Evolutionary conservation across 2,888 invertebrate genomes (phyloP), one percentile per base, ranked within the genome.

Genomic region (Lysandra bellargus): DNA sequence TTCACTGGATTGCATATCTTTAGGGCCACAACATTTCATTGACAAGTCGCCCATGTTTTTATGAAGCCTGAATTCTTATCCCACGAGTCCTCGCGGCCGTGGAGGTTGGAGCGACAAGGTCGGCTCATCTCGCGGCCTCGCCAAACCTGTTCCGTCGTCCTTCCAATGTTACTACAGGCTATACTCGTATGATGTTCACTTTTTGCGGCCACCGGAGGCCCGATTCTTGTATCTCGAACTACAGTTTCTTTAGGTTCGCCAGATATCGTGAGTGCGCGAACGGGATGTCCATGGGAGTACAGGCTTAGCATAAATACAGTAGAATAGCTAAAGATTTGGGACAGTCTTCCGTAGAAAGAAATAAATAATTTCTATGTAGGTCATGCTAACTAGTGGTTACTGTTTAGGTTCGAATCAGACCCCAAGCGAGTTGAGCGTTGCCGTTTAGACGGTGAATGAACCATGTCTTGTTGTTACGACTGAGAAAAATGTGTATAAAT

Each of bases 131-230:
- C 74, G 17, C 40, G 74, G 44, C n/a, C 74, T 74, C 74, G 74
- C n/a, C n/a, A 44, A 74, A 74, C 74, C 44, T n/a, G 73, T 74
- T 74, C 73, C 73, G 44, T 74, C 73, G 73, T 74, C 73, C 73
- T 74, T 74, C 73, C 73, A 44, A 74, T n/a, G 44, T 74, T 23
- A 74, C 73, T 76, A 33, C 12, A 12, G 61, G 30, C 57, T 79
- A 78, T 40, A 23, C 53, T 9, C 44, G 44, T 44, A 23, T 73
- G 7, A 69, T 69, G 12, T 69, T 64, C 64, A 64, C 30, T 64
- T 69, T 69, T 69, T 69, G 33, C 37, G 5, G 17, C 14, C 33
- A 69, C 1, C 5, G 53, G 4, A 14, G 53, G 53, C 53, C 14
- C 4, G 53, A 53, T 53, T 53, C 53, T 53, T 14, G 14, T 14